phyloP scores from a whole-genome alignment of 2,888 invertebrate species.

The Tortrix viridana region DNA sequence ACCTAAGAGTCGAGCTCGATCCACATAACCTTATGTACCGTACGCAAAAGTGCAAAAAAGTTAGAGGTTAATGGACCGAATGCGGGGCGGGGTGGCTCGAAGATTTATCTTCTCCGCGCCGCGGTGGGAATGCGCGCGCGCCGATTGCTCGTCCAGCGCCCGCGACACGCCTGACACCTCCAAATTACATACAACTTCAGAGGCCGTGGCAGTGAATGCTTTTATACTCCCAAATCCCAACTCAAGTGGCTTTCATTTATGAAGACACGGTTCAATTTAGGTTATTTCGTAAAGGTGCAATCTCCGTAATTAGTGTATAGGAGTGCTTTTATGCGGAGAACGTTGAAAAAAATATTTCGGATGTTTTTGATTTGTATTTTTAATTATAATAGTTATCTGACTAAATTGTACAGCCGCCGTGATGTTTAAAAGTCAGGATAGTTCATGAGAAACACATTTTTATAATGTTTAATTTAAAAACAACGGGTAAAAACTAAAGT shows the following conservation, averaged over 20 bases:
- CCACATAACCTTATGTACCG: constrained; percentile 42
- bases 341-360: not conserved
- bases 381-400: no score
- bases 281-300: constrained; percentile 51
- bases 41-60: constrained; percentile 48
- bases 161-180: no score
- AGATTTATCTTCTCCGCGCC: constrained; percentile 79
- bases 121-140: constrained; percentile 65
- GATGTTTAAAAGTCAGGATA: no score
- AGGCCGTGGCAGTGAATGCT: constrained; percentile 42
- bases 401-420: no score
- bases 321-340: constrained; percentile 2
- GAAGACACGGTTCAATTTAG: constrained; percentile 65
- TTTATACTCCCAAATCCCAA: constrained; percentile 47
- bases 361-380: not conserved
- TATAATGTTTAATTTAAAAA: no score
- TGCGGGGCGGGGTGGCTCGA: constrained; percentile 63
- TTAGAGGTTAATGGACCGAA: constrained; percentile 62
- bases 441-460: no score
- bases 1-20: constrained; percentile 28
- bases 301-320: constrained; percentile 21
- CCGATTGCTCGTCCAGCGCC: not conserved
- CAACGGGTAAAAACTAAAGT: no score
- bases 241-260: constrained; percentile 73
- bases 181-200: no score